These are phyloP conservation scores for Periophthalmus magnuspinnatus DNA, from an alignment of 2,797 vertebrate genomes.

Conservation along the genomic window DNA sequence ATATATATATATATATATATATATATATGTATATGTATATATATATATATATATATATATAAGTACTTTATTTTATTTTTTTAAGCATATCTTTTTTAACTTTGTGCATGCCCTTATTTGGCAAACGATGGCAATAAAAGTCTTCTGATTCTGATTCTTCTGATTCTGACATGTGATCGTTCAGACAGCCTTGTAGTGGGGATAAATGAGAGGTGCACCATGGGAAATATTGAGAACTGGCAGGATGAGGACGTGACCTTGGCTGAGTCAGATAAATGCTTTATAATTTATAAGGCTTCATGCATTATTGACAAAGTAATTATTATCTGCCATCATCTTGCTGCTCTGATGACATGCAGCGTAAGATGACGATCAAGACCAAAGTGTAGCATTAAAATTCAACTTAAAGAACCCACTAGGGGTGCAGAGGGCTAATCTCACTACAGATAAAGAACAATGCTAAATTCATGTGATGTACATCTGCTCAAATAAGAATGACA, in stretches of 20 bases:
- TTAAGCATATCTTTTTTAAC: too few relatives aligned
- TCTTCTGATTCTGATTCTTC: too few relatives aligned
- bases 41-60: too few relatives aligned
- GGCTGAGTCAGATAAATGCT: conserved; percentile 47
- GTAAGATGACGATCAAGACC: conserved; percentile 33
- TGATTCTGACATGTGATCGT: too few relatives aligned
- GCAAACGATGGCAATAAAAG: too few relatives aligned
- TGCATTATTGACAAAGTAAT: conserved; percentile 67
- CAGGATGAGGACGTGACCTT: conserved; percentile 41
- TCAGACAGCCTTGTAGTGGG: conserved; percentile 16
- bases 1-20: too few relatives aligned
- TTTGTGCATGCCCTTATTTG: too few relatives aligned
- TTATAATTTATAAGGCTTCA: conserved; percentile 59
- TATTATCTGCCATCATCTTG: conserved; percentile 58
- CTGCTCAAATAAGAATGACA: too few relatives aligned
- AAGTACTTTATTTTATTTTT: too few relatives aligned
- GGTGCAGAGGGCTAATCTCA: conserved; percentile 30
- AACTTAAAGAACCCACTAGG: conserved; percentile 30
- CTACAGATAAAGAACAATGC: conserved; percentile 33
- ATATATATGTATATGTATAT: too few relatives aligned
- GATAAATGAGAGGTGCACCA: conserved; percentile 40
- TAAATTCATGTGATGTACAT: conserved; percentile 34
- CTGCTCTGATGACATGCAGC: conserved; percentile 42
- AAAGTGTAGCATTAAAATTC: too few relatives aligned
- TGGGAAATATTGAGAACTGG: conserved; percentile 34